phyloP scores from a whole-genome alignment of 2,888 invertebrate genomes.

The Punctoribates punctum region DNA sequence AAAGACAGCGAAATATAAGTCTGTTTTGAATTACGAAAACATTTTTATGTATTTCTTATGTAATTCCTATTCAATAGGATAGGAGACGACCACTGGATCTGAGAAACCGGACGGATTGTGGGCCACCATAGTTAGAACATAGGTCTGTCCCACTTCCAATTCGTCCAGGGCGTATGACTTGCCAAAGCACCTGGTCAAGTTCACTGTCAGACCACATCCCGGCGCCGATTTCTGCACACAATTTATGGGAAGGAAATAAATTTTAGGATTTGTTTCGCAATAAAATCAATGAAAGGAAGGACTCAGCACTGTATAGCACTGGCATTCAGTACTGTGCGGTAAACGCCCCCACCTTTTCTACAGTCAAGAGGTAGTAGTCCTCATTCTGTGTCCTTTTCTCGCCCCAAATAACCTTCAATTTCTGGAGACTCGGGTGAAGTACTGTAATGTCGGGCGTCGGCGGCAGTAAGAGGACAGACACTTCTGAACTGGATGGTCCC shows the following conservation, averaged over 20 bases:
- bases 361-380: conserved; percentile 36
- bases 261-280: no score
- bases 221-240: conserved; percentile 32
- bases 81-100: conserved; percentile 24
- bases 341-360: conserved; percentile 27
- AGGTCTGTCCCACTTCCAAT: conserved; percentile 3
- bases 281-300: no score
- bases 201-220: conserved; percentile 38
- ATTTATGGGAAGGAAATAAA: no score
- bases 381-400: background rate
- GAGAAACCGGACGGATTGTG: conserved; percentile 36
- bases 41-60: no score
- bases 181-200: conserved; percentile 36
- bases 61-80: conserved; percentile 35
- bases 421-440: background rate
- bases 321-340: no score
- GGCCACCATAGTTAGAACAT: background rate
- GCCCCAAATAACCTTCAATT: conserved; percentile 26
- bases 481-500: background rate
- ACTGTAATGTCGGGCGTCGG: conserved; percentile 34
- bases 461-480: conserved; percentile 7
- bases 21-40: no score
- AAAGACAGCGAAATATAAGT: no score
- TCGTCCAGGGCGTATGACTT: conserved; percentile 21
- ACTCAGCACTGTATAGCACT: no score